Evolutionary conservation across 2,113 vertebrate genomes (phyloP).

Genomic region (Mugil cephalus): DNA sequence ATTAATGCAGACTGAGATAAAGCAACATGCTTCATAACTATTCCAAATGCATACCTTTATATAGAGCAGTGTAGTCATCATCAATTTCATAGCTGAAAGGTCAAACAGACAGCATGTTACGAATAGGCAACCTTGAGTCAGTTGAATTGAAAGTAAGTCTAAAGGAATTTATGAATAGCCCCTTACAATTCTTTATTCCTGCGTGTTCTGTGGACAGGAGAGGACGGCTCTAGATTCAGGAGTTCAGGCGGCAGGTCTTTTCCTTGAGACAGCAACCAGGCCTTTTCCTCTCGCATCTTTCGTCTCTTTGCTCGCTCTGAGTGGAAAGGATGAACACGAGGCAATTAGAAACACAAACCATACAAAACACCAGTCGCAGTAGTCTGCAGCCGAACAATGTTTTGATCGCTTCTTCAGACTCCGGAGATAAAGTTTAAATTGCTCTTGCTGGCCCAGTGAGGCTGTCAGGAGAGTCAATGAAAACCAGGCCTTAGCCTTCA

Average conservation of each 20-base stretch:
- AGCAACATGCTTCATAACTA: not conserved
- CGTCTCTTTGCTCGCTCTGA: conserved; percentile 93
- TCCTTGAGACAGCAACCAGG: conserved; percentile 94
- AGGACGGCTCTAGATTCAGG: conserved; percentile 90
- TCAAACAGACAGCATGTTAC: conserved; percentile 24
- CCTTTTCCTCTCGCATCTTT: conserved; percentile 93
- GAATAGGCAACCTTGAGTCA: not conserved
- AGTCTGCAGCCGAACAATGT: conserved; percentile 14
- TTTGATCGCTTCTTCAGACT: conserved; percentile 23
- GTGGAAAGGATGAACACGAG: not conserved
- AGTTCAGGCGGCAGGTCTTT: conserved; percentile 94
- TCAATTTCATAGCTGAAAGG: conserved; percentile 93
- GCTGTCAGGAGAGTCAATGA: conserved; percentile 23
- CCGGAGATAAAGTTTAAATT: conserved; percentile 45
- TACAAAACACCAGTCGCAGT: not conserved
- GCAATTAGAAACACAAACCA: conserved; percentile 16
- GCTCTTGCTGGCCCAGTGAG: conserved; percentile 29
- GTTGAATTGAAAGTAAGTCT: not conserved
- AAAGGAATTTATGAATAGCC: not conserved
- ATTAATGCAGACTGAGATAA: not conserved
- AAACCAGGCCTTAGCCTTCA: conserved; percentile 44
- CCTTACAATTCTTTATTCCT: conserved; percentile 93
- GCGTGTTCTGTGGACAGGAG: conserved; percentile 87
- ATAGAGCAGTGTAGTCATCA: conserved; percentile 96
- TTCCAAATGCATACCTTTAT: conserved; percentile 89